Percentiles rank a stretch among this genome's conserved stretches.
phyloP scores from a whole-genome alignment of 1,140 invertebrate species.

The Archegozetes longisetosus region DNA sequence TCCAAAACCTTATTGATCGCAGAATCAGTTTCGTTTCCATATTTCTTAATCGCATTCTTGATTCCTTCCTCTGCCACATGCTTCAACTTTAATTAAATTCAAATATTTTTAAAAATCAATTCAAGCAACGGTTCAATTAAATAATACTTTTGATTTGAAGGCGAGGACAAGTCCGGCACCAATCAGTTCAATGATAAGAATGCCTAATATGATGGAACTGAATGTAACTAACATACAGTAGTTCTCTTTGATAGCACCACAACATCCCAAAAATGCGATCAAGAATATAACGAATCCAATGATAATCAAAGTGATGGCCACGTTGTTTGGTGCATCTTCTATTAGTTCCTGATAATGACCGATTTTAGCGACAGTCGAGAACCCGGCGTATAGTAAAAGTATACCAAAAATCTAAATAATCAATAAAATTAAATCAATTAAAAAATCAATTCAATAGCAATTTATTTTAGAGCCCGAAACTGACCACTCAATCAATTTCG shows the following conservation, averaged over 20 bases:
- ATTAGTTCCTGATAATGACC: constrained; percentile 1
- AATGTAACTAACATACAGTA: constrained; percentile 51
- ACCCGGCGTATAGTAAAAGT: constrained; percentile 3
- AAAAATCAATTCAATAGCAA: too few species aligned
- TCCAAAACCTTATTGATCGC: neutral
- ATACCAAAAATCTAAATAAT: constrained; percentile 8
- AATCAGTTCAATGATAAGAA: constrained; percentile 14
- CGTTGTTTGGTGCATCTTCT: neutral
- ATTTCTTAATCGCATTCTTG: constrained; percentile 11
- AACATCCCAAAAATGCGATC: constrained; percentile 67
- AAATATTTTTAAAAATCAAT: too few species aligned
- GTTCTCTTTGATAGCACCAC: constrained; percentile 64
- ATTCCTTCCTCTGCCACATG: constrained; percentile 4
- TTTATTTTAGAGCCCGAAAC: too few species aligned
- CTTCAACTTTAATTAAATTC: constrained; percentile 2
- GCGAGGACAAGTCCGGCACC: constrained; percentile 11
- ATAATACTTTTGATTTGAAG: constrained; percentile 14
- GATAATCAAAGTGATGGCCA: constrained; percentile 43
- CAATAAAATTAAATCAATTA: too few species aligned
- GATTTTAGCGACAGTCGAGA: constrained; percentile 6
- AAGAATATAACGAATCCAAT: constrained; percentile 61
- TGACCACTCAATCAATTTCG: too few species aligned
- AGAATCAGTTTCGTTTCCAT: constrained; percentile 3
- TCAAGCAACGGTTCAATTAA: neutral
- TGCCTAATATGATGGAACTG: constrained; percentile 12